Evolutionary conservation across 2,797 vertebrate genomes (phyloP), one percentile per base, ranked within the genome.

Genomic region (Gymnodraco acuticeps): DNA sequence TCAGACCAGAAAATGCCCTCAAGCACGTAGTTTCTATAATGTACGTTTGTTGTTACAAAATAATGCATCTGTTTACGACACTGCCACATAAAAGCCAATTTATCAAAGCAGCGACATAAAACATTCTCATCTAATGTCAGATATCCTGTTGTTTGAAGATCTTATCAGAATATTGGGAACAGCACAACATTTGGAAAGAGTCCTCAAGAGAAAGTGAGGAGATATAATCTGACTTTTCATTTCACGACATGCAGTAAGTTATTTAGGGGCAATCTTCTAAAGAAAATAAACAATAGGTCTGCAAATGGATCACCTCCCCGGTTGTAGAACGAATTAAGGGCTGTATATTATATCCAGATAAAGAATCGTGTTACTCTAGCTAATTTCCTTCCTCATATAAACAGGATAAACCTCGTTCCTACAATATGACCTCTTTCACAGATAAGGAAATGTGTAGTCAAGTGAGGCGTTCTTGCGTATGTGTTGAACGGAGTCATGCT

Each of bases 371-470:
- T 46, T 20, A 45, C 11, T 64, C n/a, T 10, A 42, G 31, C 10
- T 20, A 16, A 83, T 59, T 80, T 90, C 82, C 86, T 90, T 92
- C 89, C 89, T 82, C n/a, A 59, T 59, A 82, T 90, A 33, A 66
- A 60, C 16, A 43, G n/a, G 64, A 60, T 48, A 81, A 52, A 41
- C 6, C 12, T 27, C 0, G 2, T 70, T 60, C 10, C 16, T 20
- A 38, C 16, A 23, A 9, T 0, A 42, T 10, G 2, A 3, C 17
- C 15, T 17, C 0, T 17, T 17, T 46, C 3, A 13, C 4, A 52
- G 51, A 75, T 59, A 7, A 73, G 10, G 13, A 55, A 59, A 4
- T 1, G 8, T 4, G 7, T 1, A 10, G 4, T n/a, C 3, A 3
- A 10, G 31, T 11, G 4, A 27, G 19, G 23, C 15, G 41, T 23